Evolutionary conservation across 2,113 vertebrate species (phyloP).

Genomic region (Otocyon megalotis): DNA sequence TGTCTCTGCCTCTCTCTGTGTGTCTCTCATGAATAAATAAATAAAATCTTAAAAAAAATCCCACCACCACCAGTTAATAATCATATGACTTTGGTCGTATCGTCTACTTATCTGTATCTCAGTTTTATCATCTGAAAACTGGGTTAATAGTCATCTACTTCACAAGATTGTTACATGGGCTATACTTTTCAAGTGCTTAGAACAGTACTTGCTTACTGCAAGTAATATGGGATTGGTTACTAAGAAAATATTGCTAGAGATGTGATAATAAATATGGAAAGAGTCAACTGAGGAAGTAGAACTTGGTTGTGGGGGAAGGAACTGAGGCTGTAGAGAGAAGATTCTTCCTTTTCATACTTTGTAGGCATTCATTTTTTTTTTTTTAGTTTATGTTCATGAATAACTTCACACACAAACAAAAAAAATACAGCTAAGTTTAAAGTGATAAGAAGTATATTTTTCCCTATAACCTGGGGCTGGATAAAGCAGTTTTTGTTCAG

Average conservation of each 20-base stretch:
- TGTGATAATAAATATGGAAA: neutral
- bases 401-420: neutral
- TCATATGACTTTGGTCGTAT: neutral
- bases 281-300: neutral
- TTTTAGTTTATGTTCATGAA: neutral
- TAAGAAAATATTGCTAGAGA: neutral
- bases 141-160: neutral
- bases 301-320: neutral
- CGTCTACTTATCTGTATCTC: neutral
- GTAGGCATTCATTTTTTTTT: neutral
- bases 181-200: neutral
- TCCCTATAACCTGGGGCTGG: neutral
- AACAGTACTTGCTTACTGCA: neutral
- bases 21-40: no score
- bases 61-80: neutral
- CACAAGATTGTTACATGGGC: neutral
- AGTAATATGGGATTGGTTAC: neutral
- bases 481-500: neutral
- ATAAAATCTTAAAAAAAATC: neutral
- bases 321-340: neutral
- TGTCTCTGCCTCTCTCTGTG: no score
- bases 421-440: neutral
- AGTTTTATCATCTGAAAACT: neutral
- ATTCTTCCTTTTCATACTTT: neutral
- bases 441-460: neutral